phyloP scores from a whole-genome alignment of 2,797 vertebrate genomes.

The Australoheros facetus region DNA sequence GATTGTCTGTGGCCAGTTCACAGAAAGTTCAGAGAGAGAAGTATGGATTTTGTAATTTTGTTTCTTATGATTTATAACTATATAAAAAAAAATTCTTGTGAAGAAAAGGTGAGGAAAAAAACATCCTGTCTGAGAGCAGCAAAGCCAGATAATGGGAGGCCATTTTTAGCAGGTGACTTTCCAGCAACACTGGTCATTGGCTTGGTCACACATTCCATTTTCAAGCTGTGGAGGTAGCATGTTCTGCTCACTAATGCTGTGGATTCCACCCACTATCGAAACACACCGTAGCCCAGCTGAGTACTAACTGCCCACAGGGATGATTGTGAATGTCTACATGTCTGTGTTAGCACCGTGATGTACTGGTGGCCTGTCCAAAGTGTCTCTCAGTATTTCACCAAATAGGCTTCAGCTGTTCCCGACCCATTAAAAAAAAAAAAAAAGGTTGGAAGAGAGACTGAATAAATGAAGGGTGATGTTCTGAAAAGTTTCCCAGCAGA shows the following conservation, averaged over 20 bases:
- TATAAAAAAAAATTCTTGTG: background rate
- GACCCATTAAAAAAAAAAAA: background rate
- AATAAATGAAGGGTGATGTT: constrained; percentile 47
- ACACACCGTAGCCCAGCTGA: constrained; percentile 20
- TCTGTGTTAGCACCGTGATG: constrained; percentile 19
- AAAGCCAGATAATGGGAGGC: background rate
- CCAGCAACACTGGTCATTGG: background rate
- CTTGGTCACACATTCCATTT: background rate
- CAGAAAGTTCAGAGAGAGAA: background rate
- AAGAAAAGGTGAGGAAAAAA: background rate
- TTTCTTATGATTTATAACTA: background rate
- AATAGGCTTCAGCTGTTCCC: constrained; percentile 30
- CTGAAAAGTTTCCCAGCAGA: constrained; percentile 37
- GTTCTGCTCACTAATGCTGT: background rate
- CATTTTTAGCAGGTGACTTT: background rate
- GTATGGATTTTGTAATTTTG: background rate
- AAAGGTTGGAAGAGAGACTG: constrained; percentile 3
- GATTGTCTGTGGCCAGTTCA: background rate
- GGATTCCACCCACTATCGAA: constrained; percentile 3
- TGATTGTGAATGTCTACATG: constrained; percentile 13
- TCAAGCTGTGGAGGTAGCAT: background rate
- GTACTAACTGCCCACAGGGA: constrained; percentile 17
- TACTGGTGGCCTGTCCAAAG: constrained; percentile 49
- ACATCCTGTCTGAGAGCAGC: background rate
- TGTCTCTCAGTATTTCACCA: constrained; percentile 49